Base-by-base conservation (phyloP, 2,113 vertebrate genomes). In the Hippoglossus stenolepis region DNA sequence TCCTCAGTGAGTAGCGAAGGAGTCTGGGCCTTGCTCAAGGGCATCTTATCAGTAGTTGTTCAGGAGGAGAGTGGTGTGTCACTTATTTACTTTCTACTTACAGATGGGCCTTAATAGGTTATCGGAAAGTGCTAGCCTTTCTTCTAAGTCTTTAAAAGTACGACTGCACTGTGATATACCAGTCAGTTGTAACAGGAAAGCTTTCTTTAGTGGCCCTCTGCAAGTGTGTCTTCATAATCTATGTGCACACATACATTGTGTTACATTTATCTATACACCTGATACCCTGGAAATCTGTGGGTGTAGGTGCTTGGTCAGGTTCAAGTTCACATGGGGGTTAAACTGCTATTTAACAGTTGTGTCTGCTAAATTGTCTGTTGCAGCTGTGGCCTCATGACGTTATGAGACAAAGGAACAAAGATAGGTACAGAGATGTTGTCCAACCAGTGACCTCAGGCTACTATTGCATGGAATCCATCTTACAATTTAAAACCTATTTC, bases 321-420 rank as follows among this genome's bases (percentile, higher is more conserved):
- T 73, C 0, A 62, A 14, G 23, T 59, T 62, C 63, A 64, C 40
- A 43, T 26, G 43, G 14, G 77, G 77, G 53, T 79, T 15, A 68
- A 66, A n/a, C 10, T 12, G 10, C 3, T 40, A 78, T 65, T 40
- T 71, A 60, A 80, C 75, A 40, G 65, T 21, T 65, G 53, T 68
- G 73, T 65, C 64, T 87, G 43, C 1, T 11, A 10, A 38, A 56
- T 26, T 53, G 66, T n/a, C 23, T n/a, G 7, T 38, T 73, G 68
- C 84, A 82, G 71, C 75, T 84, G 69, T 58, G 73, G 26, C 31
- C 68, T 5, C 21, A 23, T 28, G 12, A 57, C 21, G 31, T 31
- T 7, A 24, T 5, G 17, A 24, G 5, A 53, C 4, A 26, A 31
- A 31, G 31, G 31, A 31, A 31, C 6, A 31, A 31, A 31, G 31